Evolutionary conservation across 2,888 invertebrate species (phyloP).

Genomic region (Sylvicola fuscatus): DNA sequence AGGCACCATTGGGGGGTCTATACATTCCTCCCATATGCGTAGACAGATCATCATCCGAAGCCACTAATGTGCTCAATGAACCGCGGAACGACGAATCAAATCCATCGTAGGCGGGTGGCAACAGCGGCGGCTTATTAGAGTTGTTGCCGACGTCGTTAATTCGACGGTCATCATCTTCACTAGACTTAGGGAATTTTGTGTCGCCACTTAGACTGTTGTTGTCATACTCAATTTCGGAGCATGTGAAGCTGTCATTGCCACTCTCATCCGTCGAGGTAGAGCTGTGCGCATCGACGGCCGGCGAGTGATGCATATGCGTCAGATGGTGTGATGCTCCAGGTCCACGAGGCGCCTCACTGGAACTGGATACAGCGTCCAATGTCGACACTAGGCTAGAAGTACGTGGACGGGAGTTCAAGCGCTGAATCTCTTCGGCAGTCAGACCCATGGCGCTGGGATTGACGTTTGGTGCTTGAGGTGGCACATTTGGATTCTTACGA

Average conservation of each 20-base stretch:
- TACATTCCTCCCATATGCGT: constrained; percentile 65
- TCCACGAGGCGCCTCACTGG: constrained; percentile 53
- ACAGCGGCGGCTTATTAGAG: constrained; percentile 35
- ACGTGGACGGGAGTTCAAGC: constrained; percentile 68
- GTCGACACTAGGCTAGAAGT: constrained; percentile 83
- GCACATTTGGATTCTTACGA: constrained; percentile 46
- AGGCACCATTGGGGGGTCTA: constrained; percentile 52
- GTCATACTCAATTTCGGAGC: constrained; percentile 94
- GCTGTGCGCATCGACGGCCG: constrained; percentile 48
- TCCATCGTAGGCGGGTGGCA: constrained; percentile 68
- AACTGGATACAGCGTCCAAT: constrained; percentile 83
- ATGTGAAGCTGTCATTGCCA: constrained; percentile 91
- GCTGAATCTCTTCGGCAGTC: constrained; percentile 83
- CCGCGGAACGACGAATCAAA: constrained; percentile 89
- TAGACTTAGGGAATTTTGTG: constrained; percentile 39
- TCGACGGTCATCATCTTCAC: constrained; percentile 38
- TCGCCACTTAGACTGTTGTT: constrained; percentile 69
- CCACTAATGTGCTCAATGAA: constrained; percentile 80
- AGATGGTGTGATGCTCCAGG: constrained; percentile 44
- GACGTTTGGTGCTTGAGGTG: constrained; percentile 45
- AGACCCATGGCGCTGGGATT: constrained; percentile 54
- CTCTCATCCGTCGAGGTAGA: constrained; percentile 82
- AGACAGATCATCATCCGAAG: constrained; percentile 77
- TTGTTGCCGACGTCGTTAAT: constrained; percentile 30
- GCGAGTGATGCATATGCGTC: constrained; percentile 50